A percentile compares a stretch with the other conserved stretches of the same genome.
Conservation (phyloP, 2,888 invertebrate genomes). For the Acutogordius australiensis region DNA sequence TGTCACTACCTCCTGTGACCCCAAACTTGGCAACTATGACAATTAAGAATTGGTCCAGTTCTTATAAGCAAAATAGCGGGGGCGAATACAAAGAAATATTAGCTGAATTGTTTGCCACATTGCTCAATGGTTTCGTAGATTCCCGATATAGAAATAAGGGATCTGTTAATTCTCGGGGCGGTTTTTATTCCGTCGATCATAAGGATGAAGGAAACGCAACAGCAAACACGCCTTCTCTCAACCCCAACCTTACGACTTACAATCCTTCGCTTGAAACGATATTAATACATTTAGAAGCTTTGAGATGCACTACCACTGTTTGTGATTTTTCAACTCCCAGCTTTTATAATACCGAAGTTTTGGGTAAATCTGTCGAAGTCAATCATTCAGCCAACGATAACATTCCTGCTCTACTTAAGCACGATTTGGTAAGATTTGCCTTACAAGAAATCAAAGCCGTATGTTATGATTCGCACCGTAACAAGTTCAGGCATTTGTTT, state of each 20-base stretch:
- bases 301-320: neutral
- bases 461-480: neutral
- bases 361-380: too few relatives aligned
- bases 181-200: neutral
- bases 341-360: too few relatives aligned
- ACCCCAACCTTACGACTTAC: neutral
- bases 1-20: neutral
- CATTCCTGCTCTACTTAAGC: neutral
- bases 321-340: too few relatives aligned
- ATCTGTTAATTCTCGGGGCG: neutral
- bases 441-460: slow-evolving; percentile 8
- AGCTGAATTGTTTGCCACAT: neutral
- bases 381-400: neutral
- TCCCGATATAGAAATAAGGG: neutral
- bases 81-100: neutral
- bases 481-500: too few relatives aligned
- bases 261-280: neutral
- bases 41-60: neutral
- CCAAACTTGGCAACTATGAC: neutral
- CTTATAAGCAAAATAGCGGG: neutral
- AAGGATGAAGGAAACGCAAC: neutral
- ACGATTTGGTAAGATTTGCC: neutral
- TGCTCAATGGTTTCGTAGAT: neutral
- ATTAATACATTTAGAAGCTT: neutral
- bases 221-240: neutral